Percentiles rank a stretch among this genome's conserved stretches.
These are phyloP conservation scores for Ictalurus punctatus DNA, from an alignment of 2,113 vertebrate genomes.

Conservation along the genomic window DNA sequence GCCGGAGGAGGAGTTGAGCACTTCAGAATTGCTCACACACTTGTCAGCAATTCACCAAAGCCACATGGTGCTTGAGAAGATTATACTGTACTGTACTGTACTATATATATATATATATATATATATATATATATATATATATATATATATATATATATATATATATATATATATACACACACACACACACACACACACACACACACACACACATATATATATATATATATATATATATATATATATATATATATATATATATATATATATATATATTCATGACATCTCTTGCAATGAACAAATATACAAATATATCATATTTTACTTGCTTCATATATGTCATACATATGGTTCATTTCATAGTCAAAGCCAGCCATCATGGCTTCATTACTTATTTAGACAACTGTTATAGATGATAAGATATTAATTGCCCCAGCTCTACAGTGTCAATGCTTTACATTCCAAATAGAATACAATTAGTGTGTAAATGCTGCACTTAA, in stretches of 20 bases:
- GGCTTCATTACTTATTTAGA: neutral
- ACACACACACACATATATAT: no score
- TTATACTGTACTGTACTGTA: neutral
- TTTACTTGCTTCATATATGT: neutral
- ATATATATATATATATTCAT: neutral
- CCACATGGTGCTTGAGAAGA: conserved; percentile 22
- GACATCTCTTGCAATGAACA: no score
- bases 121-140: neutral
- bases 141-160: no score
- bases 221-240: neutral
- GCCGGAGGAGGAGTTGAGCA: conserved; percentile 41
- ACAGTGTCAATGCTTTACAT: neutral
- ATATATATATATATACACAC: no score
- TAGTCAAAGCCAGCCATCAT: neutral
- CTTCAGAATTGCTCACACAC: neutral
- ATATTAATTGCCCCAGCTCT: neutral
- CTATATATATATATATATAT: neutral
- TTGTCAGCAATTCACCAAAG: conserved; percentile 30
- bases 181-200: no score
- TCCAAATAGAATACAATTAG: conserved; percentile 4
- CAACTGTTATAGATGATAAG: no score
- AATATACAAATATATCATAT: no score
- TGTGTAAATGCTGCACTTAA: conserved; percentile 2
- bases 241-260: neutral
- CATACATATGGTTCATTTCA: neutral